Conservation (phyloP, 1,140 invertebrate genomes). For the Drosophila hydei region DNA sequence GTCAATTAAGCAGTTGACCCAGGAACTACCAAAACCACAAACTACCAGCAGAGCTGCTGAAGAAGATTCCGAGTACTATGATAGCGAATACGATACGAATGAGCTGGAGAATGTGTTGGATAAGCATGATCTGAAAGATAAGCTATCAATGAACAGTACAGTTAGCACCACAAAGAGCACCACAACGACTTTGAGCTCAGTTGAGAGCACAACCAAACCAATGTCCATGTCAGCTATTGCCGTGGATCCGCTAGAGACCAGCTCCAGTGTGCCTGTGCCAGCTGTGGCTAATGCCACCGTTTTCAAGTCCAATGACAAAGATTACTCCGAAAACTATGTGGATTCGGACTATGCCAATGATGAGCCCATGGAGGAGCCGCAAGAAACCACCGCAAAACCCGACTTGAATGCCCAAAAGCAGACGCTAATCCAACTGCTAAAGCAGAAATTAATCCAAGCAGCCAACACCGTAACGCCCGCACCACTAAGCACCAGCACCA, state of each 20-base stretch:
- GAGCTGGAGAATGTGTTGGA: slow-evolving; percentile 35
- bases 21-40: slow-evolving; percentile 10
- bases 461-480: neutral
- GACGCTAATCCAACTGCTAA: slow-evolving; percentile 28
- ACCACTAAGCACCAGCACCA: neutral
- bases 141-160: neutral
- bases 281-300: slow-evolving; percentile 25
- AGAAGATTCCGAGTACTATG: slow-evolving; percentile 56
- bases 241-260: slow-evolving; percentile 26
- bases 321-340: slow-evolving; percentile 44
- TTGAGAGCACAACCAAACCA: slow-evolving; percentile 11
- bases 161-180: neutral
- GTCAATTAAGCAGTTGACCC: slow-evolving; percentile 56
- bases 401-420: slow-evolving; percentile 34
- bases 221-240: neutral
- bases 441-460: slow-evolving; percentile 4
- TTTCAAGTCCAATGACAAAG: slow-evolving; percentile 16
- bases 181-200: slow-evolving; percentile 1
- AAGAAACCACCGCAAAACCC: slow-evolving; percentile 4
- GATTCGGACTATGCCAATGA: slow-evolving; percentile 62
- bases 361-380: slow-evolving; percentile 32
- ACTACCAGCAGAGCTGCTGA: neutral
- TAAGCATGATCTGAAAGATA: neutral
- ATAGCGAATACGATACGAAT: slow-evolving; percentile 48
- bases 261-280: slow-evolving; percentile 36